These are phyloP conservation scores for Ectemnius lituratus DNA, from an alignment of 2,888 invertebrate species.

Conservation along the genomic window DNA sequence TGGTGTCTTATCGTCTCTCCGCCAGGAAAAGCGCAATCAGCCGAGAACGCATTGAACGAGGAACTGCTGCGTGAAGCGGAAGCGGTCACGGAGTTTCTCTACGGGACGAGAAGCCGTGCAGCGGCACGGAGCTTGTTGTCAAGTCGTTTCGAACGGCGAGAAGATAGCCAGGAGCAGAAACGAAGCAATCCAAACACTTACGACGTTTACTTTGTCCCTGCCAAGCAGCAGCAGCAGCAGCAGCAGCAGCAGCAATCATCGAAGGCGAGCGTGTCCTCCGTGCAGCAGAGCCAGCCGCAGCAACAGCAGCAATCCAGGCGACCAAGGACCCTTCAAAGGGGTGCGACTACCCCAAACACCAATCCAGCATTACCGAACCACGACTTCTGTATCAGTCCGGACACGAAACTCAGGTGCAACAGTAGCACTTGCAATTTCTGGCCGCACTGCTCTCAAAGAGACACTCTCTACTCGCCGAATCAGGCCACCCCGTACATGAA, in stretches of 20 bases:
- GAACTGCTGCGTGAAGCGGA: slow-evolving; percentile 80
- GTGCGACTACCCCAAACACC: slow-evolving; percentile 77
- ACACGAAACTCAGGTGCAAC: slow-evolving; percentile 78
- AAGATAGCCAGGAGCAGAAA: slow-evolving; percentile 65
- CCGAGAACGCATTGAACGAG: slow-evolving; percentile 76
- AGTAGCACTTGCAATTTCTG: slow-evolving; percentile 82
- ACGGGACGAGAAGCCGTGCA: slow-evolving; percentile 79
- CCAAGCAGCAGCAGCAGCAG: slow-evolving; percentile 70
- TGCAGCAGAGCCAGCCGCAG: slow-evolving; percentile 70
- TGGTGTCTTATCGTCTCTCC: slow-evolving; percentile 15
- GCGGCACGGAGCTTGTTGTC: slow-evolving; percentile 79
- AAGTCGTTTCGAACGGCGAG: slow-evolving; percentile 74
- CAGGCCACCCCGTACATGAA: slow-evolving; percentile 75
- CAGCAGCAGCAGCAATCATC: slow-evolving; percentile 67
- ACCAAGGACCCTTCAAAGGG: slow-evolving; percentile 77
- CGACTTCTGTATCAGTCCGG: slow-evolving; percentile 67
- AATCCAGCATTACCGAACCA: slow-evolving; percentile 60
- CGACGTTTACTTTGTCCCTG: slow-evolving; percentile 72
- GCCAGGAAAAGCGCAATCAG: slow-evolving; percentile 75
- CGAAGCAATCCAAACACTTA: slow-evolving; percentile 58
- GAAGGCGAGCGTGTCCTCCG: slow-evolving; percentile 47
- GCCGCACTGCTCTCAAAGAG: slow-evolving; percentile 81
- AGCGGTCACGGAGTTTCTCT: slow-evolving; percentile 80
- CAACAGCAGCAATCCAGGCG: slow-evolving; percentile 72
- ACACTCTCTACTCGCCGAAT: slow-evolving; percentile 71